phyloP scores from a whole-genome alignment of 2,888 invertebrate species.

The Geotrupes spiniger region DNA sequence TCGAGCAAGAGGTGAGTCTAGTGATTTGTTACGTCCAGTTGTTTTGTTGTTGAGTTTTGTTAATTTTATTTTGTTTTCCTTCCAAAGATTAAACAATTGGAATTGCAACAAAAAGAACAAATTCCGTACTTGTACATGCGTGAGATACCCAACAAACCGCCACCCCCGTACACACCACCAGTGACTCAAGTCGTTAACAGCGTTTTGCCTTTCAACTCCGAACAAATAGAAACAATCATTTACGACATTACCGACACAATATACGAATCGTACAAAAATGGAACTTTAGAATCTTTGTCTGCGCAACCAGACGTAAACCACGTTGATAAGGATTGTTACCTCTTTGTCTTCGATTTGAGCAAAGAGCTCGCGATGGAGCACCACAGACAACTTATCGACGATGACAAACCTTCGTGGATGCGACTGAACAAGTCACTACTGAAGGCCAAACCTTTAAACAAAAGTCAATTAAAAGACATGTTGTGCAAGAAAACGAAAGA shows the following conservation, averaged over 20 bases:
- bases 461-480: slow-evolving; percentile 51
- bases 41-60: not conserved
- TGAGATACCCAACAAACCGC: slow-evolving; percentile 72
- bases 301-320: slow-evolving; percentile 15
- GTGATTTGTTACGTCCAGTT: not conserved
- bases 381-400: slow-evolving; percentile 49
- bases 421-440: slow-evolving; percentile 47
- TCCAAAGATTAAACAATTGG: slow-evolving; percentile 63
- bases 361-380: slow-evolving; percentile 58
- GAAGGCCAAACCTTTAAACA: slow-evolving; percentile 51
- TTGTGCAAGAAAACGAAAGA: slow-evolving; percentile 55
- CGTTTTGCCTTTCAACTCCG: slow-evolving; percentile 50
- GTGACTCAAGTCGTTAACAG: slow-evolving; percentile 30
- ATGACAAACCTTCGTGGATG: slow-evolving; percentile 56
- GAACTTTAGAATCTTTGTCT: slow-evolving; percentile 34
- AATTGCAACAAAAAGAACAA: slow-evolving; percentile 55
- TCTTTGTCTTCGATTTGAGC: slow-evolving; percentile 62
- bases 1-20: slow-evolving; percentile 59
- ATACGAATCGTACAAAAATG: slow-evolving; percentile 47
- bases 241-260: slow-evolving; percentile 51
- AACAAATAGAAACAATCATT: slow-evolving; percentile 52
- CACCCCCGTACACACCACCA: slow-evolving; percentile 72
- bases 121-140: slow-evolving; percentile 58
- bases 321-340: slow-evolving; percentile 54
- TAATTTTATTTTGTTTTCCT: slow-evolving; percentile 27